These are phyloP conservation scores for Merops nubicus DNA, from an alignment of 2,113 vertebrate genomes.

Conservation along the genomic window DNA sequence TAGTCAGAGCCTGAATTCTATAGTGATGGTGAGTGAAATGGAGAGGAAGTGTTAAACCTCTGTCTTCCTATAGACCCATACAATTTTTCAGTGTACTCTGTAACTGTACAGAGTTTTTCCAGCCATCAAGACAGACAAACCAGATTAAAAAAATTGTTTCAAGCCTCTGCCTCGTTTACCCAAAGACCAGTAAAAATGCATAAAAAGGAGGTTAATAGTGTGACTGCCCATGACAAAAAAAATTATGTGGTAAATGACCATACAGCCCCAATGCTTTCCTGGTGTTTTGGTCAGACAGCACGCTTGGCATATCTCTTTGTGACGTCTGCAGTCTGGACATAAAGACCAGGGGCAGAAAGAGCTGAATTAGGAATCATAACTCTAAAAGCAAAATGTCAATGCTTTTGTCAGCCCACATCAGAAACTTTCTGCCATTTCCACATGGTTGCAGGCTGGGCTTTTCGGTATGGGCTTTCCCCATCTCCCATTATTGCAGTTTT, in stretches of 20 bases:
- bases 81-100: background rate
- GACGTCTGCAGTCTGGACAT: background rate
- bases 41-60: background rate
- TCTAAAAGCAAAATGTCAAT: background rate
- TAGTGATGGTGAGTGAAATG: background rate
- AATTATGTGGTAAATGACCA: background rate
- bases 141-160: background rate
- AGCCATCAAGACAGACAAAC: background rate
- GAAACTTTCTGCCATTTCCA: background rate
- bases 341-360: background rate
- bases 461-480: background rate
- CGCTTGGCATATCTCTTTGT: fast-evolving
- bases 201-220: background rate
- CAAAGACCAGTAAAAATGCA: background rate
- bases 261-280: background rate
- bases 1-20: background rate
- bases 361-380: background rate
- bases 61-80: background rate
- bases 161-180: background rate
- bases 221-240: fast-evolving
- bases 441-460: background rate
- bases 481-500: background rate
- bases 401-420: background rate
- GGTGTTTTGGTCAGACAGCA: background rate
- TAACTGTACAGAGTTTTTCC: background rate